phyloP scores from a whole-genome alignment of 2,113 vertebrate species.

The Zapus hudsonius region DNA sequence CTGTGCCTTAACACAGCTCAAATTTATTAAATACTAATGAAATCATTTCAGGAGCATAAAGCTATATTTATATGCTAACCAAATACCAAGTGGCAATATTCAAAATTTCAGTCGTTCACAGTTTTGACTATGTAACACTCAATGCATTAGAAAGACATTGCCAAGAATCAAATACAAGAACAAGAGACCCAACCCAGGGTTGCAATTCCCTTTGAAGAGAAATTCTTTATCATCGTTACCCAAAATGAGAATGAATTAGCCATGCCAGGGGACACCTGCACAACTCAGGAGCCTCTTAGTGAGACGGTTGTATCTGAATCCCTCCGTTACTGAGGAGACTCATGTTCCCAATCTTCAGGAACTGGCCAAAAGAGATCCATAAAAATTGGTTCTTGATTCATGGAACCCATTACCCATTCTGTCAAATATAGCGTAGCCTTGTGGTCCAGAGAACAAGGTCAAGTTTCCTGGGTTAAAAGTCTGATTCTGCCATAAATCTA shows the following conservation, averaged over 20 bases:
- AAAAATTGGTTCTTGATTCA: not conserved
- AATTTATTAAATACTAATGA: slow-evolving; percentile 3
- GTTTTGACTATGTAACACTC: not conserved
- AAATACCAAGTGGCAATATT: not conserved
- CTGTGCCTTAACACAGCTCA: not conserved
- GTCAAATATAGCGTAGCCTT: not conserved
- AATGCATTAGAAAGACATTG: not conserved
- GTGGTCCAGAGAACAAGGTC: not conserved
- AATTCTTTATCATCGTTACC: not conserved
- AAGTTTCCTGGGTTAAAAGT: not conserved
- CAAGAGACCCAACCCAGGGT: not conserved
- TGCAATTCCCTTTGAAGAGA: not conserved
- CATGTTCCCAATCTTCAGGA: not conserved
- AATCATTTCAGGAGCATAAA: slow-evolving; percentile 27
- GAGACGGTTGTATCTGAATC: not conserved
- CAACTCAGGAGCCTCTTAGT: not conserved
- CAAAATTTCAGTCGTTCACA: not conserved
- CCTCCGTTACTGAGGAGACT: not conserved
- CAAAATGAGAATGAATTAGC: not conserved
- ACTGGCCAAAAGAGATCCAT: not conserved
- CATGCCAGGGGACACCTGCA: rapidly evolving
- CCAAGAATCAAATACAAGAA: not conserved
- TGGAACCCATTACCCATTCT: not conserved
- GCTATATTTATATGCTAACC: not conserved
- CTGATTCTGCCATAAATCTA: not conserved